Conservation (phyloP, 2,888 invertebrate genomes). For the Tiliacea citrago region DNA sequence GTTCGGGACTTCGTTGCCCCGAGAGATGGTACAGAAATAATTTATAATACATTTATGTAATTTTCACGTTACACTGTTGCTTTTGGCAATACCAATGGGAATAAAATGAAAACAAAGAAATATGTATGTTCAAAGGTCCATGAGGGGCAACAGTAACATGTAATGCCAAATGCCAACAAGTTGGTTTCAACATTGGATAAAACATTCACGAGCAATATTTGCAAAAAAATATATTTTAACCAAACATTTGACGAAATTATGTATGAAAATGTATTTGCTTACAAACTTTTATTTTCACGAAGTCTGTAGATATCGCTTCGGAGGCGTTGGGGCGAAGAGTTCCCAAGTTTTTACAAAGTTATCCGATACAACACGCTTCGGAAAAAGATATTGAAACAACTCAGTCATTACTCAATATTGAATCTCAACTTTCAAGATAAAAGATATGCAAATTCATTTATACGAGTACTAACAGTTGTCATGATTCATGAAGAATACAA, state of each 20-base stretch:
- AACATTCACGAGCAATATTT: conserved; percentile 17
- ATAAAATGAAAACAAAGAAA: conserved; percentile 22
- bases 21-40: conserved; percentile 18
- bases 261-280: conserved; percentile 47
- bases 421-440: conserved; percentile 39
- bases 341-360: conserved; percentile 54
- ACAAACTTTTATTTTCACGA: conserved; percentile 41
- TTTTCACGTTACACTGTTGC: conserved; percentile 20
- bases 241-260: conserved; percentile 40
- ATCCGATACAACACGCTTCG: conserved; percentile 56
- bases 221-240: conserved; percentile 1
- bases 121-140: conserved; percentile 14
- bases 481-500: conserved; percentile 23
- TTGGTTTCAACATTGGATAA: background rate
- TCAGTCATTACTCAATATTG: conserved; percentile 49
- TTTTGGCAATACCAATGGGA: conserved; percentile 19
- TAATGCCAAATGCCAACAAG: conserved; percentile 16
- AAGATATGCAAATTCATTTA: conserved; percentile 41
- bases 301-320: conserved; percentile 37
- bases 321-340: conserved; percentile 54
- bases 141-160: background rate
- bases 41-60: conserved; percentile 17
- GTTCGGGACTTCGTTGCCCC: background rate
- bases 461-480: conserved; percentile 27
- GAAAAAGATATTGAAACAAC: conserved; percentile 56